Evolutionary conservation across 2,113 vertebrate genomes (phyloP).

Genomic region (Anarrhichthys ocellatus): DNA sequence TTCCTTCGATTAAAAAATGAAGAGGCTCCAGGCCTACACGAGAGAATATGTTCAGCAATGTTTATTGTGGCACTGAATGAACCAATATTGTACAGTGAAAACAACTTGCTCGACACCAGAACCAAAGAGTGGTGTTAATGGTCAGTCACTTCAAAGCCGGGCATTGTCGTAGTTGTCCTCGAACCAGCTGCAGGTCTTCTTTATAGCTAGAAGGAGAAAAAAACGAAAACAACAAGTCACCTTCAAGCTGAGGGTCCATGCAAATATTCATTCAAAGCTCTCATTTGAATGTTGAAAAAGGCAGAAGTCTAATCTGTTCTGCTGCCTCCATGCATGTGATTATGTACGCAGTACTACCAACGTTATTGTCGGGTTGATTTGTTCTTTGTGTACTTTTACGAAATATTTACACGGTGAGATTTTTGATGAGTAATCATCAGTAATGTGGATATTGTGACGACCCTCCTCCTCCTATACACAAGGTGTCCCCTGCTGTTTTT

Average conservation of each 20-base stretch:
- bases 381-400: no score
- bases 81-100: neutral
- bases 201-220: conserved; percentile 78
- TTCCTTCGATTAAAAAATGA: neutral
- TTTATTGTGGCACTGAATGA: neutral
- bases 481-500: no score
- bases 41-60: neutral
- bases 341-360: neutral
- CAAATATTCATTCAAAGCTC: conserved; percentile 21
- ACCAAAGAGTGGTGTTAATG: accelerated
- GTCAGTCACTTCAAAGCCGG: conserved; percentile 81
- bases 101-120: neutral
- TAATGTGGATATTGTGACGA: no score
- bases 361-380: neutral
- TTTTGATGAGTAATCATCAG: no score
- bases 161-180: conserved; percentile 82
- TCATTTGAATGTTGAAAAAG: neutral
- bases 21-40: no score
- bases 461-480: no score
- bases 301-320: neutral
- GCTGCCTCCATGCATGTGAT: neutral
- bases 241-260: neutral
- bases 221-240: neutral
- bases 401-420: no score
- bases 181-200: conserved; percentile 91